Base-by-base conservation (phyloP, 2,888 invertebrate species). In the Epsilonema sp. region DNA sequence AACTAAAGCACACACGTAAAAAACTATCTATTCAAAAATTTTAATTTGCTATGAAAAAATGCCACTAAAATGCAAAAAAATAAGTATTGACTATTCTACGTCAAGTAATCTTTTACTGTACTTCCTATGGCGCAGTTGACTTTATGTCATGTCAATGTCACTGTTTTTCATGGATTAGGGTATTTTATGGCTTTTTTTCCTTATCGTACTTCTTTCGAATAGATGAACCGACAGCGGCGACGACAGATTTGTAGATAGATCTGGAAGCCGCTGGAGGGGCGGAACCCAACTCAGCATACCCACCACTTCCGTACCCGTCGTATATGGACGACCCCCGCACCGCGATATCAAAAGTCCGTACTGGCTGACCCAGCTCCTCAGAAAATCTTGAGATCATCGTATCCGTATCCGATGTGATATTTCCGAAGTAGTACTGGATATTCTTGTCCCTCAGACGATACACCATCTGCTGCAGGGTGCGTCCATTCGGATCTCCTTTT, bases 351-450 rank as follows among this genome's bases (percentile, higher is more conserved):
- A 25, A 48, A 19, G 39, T 21, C 13, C 19, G 23, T 16, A 52
- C 48, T 1, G 39, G 21, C 37, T 52, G 48, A 36, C 49, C 51
- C 25, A 46, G 50, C 31, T 19, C 48, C 3, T 24, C 42, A 2
- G 26, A 23, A 37, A 51, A 51, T 20, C 45, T 44, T 25, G 41
- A 8, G 23, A 51, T 31, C 51, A 51, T 51, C 13, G 41, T 24
- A 13, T 51, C 44, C 11, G 51, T 51, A 16, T 25, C n/a, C 2
- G 21, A 2, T 1, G 23, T 46, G 19, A 51, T 46, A 31, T 48
- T 51, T 4, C 51, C 51, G 44, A 51, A 51, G 21, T 46, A 22
- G 37, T 51, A 51, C 44, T 46, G 46, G n/a, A 51, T 48, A 3
- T 36, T 42, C n/a, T 37, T 37, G 21, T 1, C 13, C 3, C 38